Base-by-base conservation (phyloP, 2,797 vertebrate genomes). In the Anisognathus igniventris region DNA sequence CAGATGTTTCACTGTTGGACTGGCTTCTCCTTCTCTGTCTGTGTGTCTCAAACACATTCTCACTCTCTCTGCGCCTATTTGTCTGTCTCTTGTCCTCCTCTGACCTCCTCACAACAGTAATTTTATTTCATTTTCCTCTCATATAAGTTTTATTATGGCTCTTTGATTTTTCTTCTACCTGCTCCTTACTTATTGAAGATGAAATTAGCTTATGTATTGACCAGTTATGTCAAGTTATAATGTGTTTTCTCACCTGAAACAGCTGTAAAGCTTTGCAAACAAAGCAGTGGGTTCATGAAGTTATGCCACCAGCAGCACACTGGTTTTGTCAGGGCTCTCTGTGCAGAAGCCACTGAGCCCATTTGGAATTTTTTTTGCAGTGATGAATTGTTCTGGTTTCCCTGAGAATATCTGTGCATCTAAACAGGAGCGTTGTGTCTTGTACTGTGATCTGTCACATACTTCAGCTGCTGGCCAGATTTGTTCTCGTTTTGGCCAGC, bases 81-180 rank as follows among this genome's bases (percentile, higher is more conserved):
- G 21, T 42, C 73, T 65, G 21, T 71, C 82, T 90, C 39, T 84
- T 73, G 62, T 92, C 80, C 83, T 94, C 58, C 33, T 66, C 23
- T 95, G 82, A 86, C 77, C 71, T 81, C 67, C 42, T 85, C 47
- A 37, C 6, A 21, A 27, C 53, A 71, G 67, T 27, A 58, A 79
- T 70, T 93, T 71, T 53, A 57, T 70, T 95, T 90, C 20, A 39
- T 81, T 95, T 93, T 86, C 31, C 33, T 91, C 62, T 72, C 70
- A 56, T 47, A 1, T 7, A 68, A 88, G 20, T 77, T 95, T 79
- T 51, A 61, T 88, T 82, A 51, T 12, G 20, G 23, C 12, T 47
- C 45, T 92, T 76, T 73, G n/a, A 48, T 87, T 94, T 85, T 79
- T 74, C 30, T 79, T 76, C 60, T 82, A n/a, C 23, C 27, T 47